Percentiles rank a stretch among this genome's conserved stretches.
These are phyloP conservation scores for Pseudois nayaur DNA, from an alignment of 2,113 vertebrate species.

Conservation along the genomic window DNA sequence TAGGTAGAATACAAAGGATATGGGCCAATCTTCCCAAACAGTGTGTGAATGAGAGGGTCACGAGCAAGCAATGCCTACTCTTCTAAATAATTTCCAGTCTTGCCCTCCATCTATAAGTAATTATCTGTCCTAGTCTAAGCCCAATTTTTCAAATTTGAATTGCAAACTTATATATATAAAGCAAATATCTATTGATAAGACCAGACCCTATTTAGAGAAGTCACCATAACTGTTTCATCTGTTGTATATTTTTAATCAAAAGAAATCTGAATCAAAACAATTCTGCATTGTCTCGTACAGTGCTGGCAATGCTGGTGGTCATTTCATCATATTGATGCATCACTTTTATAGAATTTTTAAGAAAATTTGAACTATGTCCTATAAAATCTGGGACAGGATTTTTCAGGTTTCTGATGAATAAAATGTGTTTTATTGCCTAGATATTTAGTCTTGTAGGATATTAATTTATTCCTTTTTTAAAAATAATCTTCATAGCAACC, in stretches of 20 bases:
- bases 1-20: neutral
- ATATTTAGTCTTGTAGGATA: neutral
- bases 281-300: neutral
- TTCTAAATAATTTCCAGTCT: neutral
- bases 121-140: neutral
- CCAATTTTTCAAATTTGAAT: neutral
- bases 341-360: neutral
- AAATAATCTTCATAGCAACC: conserved; percentile 5
- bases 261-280: neutral
- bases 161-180: neutral
- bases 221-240: neutral
- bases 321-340: neutral
- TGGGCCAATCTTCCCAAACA: neutral
- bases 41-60: neutral
- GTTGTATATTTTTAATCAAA: neutral
- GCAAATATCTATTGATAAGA: neutral
- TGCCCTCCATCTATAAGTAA: neutral
- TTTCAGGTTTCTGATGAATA: neutral
- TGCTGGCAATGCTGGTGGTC: neutral
- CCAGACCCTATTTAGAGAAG: neutral
- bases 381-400: neutral
- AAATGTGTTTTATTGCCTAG: neutral
- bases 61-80: neutral
- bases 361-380: neutral
- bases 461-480: conserved; percentile 45